A percentile compares a stretch with the other conserved stretches of the same genome.
Conservation (phyloP, 2,888 invertebrate species). For the Noctua comes region DNA sequence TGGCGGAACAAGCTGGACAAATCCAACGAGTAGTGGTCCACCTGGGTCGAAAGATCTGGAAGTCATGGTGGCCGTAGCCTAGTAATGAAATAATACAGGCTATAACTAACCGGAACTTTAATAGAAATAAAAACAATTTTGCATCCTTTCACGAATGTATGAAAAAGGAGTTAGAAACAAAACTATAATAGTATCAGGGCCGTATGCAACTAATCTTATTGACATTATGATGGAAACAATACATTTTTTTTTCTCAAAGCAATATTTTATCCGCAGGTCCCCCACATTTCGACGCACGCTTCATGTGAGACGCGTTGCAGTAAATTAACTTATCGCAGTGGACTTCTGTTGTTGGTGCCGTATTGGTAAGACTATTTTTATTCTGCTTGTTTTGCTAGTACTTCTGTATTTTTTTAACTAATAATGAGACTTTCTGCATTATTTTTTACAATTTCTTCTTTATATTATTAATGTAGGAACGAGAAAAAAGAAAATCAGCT, state of each 20-base stretch:
- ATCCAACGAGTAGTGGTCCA: not conserved
- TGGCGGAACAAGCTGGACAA: not conserved
- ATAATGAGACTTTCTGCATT: not conserved
- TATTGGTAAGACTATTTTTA: constrained; percentile 12
- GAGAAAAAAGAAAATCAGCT: not conserved
- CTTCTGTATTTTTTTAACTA: not conserved
- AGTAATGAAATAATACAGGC: not conserved
- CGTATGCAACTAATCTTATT: not conserved
- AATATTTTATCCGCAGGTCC: constrained; percentile 43
- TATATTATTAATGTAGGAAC: not conserved
- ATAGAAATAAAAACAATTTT: not conserved
- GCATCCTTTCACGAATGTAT: not conserved
- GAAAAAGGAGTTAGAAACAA: not conserved
- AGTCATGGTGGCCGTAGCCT: not conserved
- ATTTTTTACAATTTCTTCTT: not conserved
- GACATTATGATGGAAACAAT: not conserved
- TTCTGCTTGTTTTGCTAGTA: not conserved
- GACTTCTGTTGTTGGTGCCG: not conserved
- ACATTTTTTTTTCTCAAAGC: not conserved
- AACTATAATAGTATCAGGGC: not conserved
- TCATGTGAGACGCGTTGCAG: constrained; percentile 20
- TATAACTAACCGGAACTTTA: not conserved
- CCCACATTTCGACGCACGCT: constrained; percentile 36
- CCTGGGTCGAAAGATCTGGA: not conserved
- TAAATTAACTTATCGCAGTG: constrained; percentile 12